Evolutionary conservation across 2,113 vertebrate genomes (phyloP), one percentile per base, ranked within the genome.

Genomic region (Pandion haliaetus): DNA sequence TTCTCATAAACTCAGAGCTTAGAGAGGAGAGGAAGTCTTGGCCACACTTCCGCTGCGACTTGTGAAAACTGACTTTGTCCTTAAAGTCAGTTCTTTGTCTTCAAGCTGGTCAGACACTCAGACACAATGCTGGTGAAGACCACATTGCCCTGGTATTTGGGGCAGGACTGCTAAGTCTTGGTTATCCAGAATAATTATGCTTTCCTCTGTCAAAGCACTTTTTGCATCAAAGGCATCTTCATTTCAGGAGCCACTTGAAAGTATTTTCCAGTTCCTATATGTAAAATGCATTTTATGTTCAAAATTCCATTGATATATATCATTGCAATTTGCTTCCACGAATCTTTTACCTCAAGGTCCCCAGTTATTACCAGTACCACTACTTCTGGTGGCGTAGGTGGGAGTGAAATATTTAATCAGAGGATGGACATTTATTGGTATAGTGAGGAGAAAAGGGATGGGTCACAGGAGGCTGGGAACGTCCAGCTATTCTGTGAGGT

Each of bases 41-140:
- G 13, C 12, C 6, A 4, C 9, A 6, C 45, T 81, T 82, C 15
- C 50, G 28, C 19, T 28, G 8, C 36, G 19, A 59, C 18, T 45
- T 86, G 45, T 83, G 28, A 78, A 82, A 82, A 58, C 10, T 31
- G 26, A 12, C 25, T 34, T 77, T 67, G 29, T 71, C 9, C 8
- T 54, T 16, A 54, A 54, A 54, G 52, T 54, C 52, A 11, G 28
- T 54, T 54, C 28, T 54, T 29, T 69, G 8, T 40, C 42, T 81
- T 77, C n/a, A 52, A 17, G 4, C 42, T 57, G 14, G 6, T 49
- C 45, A 2, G 2, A 14, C 14, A 16, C 20, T 77, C 0, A 0
- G 25, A 45, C 7, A 18, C 5, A 24, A 8, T 13, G 8, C 7
- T 49, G 18, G 12, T 44, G 14, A 63, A 71, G 38, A 52, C 14